Evolutionary conservation across 2,888 invertebrate genomes (phyloP).

Genomic region (Acheta domesticus): DNA sequence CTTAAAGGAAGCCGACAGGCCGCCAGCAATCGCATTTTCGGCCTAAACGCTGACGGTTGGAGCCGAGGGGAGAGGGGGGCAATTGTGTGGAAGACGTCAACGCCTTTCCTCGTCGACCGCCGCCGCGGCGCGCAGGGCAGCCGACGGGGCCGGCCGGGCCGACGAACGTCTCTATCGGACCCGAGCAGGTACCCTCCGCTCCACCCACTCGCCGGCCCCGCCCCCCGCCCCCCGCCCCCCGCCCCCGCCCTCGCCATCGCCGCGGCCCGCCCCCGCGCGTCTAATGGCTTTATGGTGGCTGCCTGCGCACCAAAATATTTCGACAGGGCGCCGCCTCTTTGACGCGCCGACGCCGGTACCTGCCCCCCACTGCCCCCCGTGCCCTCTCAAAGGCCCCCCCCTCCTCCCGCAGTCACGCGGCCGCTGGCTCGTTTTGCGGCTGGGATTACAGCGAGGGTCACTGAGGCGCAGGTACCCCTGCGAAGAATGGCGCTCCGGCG

Average conservation of each 20-base stretch:
- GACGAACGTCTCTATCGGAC: not conserved
- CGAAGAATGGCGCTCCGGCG: too few species aligned
- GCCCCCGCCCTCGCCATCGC: not conserved
- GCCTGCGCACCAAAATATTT: constrained; percentile 18
- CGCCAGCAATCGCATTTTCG: too few species aligned
- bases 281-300: not conserved
- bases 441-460: too few species aligned
- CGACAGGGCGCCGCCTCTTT: constrained; percentile 11
- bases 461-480: too few species aligned
- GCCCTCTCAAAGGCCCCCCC: not conserved
- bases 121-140: not conserved
- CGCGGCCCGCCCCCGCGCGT: not conserved
- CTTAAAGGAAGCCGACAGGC: too few species aligned
- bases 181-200: not conserved
- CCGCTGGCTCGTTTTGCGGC: not conserved
- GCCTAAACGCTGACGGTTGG: too few species aligned
- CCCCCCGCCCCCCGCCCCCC: not conserved
- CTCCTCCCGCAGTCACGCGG: not conserved
- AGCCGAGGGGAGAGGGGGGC: not conserved
- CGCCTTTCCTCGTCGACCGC: not conserved
- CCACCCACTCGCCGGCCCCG: not conserved
- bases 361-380: not conserved
- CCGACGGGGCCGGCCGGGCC: not conserved
- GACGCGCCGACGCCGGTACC: not conserved
- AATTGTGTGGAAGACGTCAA: constrained; percentile 18